phyloP scores from a whole-genome alignment of 1,140 invertebrate species.

The Caenorhabditis tropicalis region DNA sequence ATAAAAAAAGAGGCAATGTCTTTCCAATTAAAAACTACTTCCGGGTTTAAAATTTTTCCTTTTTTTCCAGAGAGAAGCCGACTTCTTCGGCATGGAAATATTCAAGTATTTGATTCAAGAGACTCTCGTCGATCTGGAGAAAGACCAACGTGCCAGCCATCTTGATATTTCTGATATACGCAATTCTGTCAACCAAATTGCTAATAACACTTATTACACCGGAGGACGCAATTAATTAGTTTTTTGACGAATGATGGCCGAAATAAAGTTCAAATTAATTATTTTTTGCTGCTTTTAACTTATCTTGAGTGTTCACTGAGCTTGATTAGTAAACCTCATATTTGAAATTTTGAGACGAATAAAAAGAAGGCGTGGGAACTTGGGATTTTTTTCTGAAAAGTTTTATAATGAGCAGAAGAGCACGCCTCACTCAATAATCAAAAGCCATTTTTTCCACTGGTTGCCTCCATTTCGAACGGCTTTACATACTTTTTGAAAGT shows the following conservation, averaged over 20 bases:
- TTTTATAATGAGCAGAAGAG: no score
- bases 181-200: slow-evolving; percentile 3
- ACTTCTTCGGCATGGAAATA: slow-evolving; percentile 46
- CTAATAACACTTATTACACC: slow-evolving; percentile 1
- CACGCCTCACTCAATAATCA: no score
- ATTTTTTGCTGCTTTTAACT: neutral
- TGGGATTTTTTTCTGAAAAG: no score
- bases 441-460: no score
- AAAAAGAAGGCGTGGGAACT: slow-evolving; percentile 10
- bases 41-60: neutral
- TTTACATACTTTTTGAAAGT: no score
- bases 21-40: neutral
- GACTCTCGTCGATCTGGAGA: neutral
- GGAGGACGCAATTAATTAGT: neutral
- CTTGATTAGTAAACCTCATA: no score
- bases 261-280: neutral
- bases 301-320: no score
- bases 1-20: neutral
- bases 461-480: no score
- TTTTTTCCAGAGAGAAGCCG: slow-evolving; percentile 45
- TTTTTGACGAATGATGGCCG: neutral
- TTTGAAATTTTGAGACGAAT: no score
- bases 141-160: neutral
- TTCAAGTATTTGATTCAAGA: slow-evolving; percentile 31
- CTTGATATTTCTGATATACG: neutral